Conservation (phyloP, 2,113 vertebrate genomes). For the Grammomys surdaster region DNA sequence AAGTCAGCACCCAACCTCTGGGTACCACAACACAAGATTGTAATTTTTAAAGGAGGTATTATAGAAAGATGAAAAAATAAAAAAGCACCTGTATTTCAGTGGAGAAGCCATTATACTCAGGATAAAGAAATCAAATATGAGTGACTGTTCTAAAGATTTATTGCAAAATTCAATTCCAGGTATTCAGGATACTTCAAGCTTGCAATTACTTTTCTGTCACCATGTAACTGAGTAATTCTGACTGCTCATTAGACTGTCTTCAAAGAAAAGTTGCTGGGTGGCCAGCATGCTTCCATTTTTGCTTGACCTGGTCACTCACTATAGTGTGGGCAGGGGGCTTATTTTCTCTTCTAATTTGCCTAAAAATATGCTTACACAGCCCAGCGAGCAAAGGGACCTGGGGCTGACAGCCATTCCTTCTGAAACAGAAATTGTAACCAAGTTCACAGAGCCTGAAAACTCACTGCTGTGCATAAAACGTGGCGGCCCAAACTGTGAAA, state of each 20-base stretch:
- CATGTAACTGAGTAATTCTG: background rate
- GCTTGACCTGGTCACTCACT: background rate
- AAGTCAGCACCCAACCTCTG: background rate
- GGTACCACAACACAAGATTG: background rate
- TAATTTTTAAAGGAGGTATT: background rate
- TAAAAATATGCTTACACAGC: background rate
- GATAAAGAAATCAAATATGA: background rate
- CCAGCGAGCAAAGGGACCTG: background rate
- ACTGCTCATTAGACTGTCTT: background rate
- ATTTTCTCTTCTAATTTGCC: constrained; percentile 49
- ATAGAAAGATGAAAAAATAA: background rate
- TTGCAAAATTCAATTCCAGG: background rate
- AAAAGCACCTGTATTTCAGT: background rate
- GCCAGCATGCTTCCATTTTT: background rate
- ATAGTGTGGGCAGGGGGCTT: background rate
- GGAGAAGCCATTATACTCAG: background rate
- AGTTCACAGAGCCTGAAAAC: background rate
- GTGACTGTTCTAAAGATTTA: constrained; percentile 20
- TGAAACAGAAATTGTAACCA: background rate
- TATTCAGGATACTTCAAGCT: background rate
- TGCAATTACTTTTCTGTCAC: background rate
- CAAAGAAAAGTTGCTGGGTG: background rate
- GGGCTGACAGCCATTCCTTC: background rate
- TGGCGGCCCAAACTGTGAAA: background rate
- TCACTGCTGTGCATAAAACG: background rate